Conservation (phyloP, 1,140 invertebrate species). For the Polypedilum pembai region DNA sequence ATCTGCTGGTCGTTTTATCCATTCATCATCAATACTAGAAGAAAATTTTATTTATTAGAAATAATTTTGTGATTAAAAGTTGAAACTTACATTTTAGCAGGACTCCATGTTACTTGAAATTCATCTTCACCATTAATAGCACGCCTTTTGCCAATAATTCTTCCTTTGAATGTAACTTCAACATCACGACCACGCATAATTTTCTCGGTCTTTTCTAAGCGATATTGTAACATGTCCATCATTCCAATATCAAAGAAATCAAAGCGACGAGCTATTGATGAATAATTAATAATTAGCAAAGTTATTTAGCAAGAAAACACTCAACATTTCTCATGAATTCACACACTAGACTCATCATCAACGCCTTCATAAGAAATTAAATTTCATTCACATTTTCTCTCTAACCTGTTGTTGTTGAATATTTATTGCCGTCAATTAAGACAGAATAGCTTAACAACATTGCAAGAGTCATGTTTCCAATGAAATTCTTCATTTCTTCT, state of each 20-base stretch:
- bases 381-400: too few species aligned
- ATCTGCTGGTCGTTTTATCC: constrained; percentile 3
- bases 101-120: constrained; percentile 41
- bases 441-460: too few species aligned
- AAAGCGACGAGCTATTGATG: constrained; percentile 62
- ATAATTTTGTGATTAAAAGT: too few species aligned
- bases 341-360: too few species aligned
- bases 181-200: constrained; percentile 37
- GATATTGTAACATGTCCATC: constrained; percentile 76
- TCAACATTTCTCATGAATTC: too few species aligned
- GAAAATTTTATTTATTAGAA: background rate
- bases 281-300: constrained; percentile 29
- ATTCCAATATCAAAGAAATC: constrained; percentile 82
- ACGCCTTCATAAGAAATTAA: too few species aligned
- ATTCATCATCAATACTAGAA: background rate
- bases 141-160: constrained; percentile 38
- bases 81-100: constrained; percentile 43
- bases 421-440: too few species aligned
- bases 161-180: constrained; percentile 40
- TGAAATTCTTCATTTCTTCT: too few species aligned
- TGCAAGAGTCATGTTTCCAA: too few species aligned
- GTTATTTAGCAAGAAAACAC: too few species aligned
- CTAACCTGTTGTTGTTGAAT: too few species aligned
- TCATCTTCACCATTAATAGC: constrained; percentile 37
- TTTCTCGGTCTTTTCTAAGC: constrained; percentile 56